phyloP scores from a whole-genome alignment of 2,113 vertebrate species.

The Sebastes fasciatus region DNA sequence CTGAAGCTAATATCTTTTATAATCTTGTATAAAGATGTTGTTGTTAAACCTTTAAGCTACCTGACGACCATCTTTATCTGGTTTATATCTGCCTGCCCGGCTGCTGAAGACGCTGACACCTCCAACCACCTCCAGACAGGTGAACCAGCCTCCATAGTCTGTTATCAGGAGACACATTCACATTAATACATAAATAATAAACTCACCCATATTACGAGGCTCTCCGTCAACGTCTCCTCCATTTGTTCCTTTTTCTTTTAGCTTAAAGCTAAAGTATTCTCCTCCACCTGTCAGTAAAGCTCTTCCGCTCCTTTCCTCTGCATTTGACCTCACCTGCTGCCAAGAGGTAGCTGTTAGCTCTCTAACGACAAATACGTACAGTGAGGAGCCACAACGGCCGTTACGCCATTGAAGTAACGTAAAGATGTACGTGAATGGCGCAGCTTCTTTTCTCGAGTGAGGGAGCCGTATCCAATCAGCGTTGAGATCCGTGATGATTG shows the following conservation, averaged over 20 bases:
- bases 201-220: conserved; percentile 88
- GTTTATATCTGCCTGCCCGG: not conserved
- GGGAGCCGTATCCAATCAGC: conserved; percentile 73
- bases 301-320: conserved; percentile 71
- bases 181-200: not conserved
- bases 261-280: conserved; percentile 48
- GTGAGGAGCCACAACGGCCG: no score
- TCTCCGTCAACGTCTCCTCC: conserved; percentile 83
- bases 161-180: not conserved
- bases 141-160: conserved; percentile 28
- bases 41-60: no score
- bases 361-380: conserved; percentile 46
- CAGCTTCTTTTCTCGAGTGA: not conserved
- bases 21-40: no score
- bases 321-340: conserved; percentile 85
- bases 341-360: conserved; percentile 66
- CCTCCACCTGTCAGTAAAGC: conserved; percentile 80
- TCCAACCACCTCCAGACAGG: conserved; percentile 68
- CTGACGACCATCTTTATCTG: not conserved
- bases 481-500: conserved; percentile 46
- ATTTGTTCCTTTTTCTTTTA: conserved; percentile 61
- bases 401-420: conserved; percentile 50
- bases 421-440: conserved; percentile 75
- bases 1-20: not conserved
- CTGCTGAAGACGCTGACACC: not conserved